phyloP scores from a whole-genome alignment of 2,888 invertebrate genomes.

The Tanypteryx hageni region DNA sequence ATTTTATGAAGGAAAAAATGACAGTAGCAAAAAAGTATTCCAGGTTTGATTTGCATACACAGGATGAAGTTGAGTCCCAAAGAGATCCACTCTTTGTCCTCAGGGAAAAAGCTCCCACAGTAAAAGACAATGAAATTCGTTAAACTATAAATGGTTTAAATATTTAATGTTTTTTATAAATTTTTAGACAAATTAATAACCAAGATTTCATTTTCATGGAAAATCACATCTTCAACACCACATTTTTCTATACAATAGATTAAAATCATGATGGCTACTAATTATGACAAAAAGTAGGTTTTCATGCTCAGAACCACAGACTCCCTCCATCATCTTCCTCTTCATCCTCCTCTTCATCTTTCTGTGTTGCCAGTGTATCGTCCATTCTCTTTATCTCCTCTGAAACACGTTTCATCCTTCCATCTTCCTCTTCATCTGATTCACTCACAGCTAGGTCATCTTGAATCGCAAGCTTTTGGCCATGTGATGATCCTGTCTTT shows the following conservation, averaged over 20 bases:
- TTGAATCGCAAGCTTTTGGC: slow-evolving; percentile 80
- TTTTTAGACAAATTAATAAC: neutral
- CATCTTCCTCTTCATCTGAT: slow-evolving; percentile 81
- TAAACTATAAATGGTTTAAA: neutral
- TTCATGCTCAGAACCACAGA: slow-evolving; percentile 78
- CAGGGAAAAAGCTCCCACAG: neutral
- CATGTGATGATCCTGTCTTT: slow-evolving; percentile 71
- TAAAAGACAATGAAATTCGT: neutral
- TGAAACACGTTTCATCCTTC: slow-evolving; percentile 69
- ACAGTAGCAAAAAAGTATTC: too few relatives aligned
- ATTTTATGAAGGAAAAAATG: too few relatives aligned
- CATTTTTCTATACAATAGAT: neutral
- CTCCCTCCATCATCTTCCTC: slow-evolving; percentile 78
- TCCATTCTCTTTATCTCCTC: slow-evolving; percentile 57
- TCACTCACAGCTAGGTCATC: slow-evolving; percentile 88
- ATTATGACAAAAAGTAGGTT: neutral
- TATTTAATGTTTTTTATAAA: slow-evolving; percentile 1
- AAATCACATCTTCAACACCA: neutral
- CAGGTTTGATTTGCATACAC: too few relatives aligned
- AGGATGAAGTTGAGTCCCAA: too few relatives aligned
- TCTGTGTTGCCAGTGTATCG: slow-evolving; percentile 68
- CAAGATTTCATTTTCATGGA: neutral
- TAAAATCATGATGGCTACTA: neutral
- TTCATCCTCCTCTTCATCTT: slow-evolving; percentile 70
- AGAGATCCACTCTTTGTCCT: too few relatives aligned